Evolutionary conservation across 2,888 invertebrate genomes (phyloP), one percentile per base, ranked within the genome.

Genomic region (Drymonia ruficornis): DNA sequence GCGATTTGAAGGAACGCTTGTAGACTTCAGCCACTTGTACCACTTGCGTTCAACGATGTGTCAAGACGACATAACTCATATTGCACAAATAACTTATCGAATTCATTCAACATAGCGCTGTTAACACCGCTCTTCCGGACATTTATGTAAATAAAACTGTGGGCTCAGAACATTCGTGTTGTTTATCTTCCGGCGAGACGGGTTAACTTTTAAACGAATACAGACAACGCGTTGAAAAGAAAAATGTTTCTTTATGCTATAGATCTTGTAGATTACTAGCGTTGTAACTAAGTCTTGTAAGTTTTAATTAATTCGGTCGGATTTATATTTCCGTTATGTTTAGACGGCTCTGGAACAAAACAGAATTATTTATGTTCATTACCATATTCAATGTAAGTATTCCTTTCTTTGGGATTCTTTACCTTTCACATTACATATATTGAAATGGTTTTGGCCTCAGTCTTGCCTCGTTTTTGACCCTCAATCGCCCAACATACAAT

Each of bases 31-130:
- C n/a, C n/a, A n/a, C n/a, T n/a, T n/a, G n/a, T 12, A 31, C 36
- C n/a, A n/a, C 36, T 13, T n/a, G 13, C 0, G 56, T 60, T 61
- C 61, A 51, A 50, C 58, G 56, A 58, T 56, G 56, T 65, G 74
- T 78, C 78, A 74, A 60, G 64, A 63, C 68, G 81, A 86, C 80
- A 87, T 13, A 36, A 36, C 85, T 87, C 83, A 86, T 66, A 71
- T 78, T 75, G 72, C 67, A 70, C 81, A 81, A 83, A 83, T 76
- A 75, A 66, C 67, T 68, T 60, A 57, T 70, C 65, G 70, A 73
- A 76, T 74, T 73, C 72, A 68, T 80, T 63, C 65, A 56, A 64
- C 65, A 63, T 53, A 56, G 56, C 56, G 46, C 46, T 40, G 42
- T 53, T 49, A 52, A 45, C 45, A 47, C 8, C 46, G 44, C 18